Evolutionary conservation across 2,797 vertebrate species (phyloP).

Genomic region (Cyclopterus lumpus): DNA sequence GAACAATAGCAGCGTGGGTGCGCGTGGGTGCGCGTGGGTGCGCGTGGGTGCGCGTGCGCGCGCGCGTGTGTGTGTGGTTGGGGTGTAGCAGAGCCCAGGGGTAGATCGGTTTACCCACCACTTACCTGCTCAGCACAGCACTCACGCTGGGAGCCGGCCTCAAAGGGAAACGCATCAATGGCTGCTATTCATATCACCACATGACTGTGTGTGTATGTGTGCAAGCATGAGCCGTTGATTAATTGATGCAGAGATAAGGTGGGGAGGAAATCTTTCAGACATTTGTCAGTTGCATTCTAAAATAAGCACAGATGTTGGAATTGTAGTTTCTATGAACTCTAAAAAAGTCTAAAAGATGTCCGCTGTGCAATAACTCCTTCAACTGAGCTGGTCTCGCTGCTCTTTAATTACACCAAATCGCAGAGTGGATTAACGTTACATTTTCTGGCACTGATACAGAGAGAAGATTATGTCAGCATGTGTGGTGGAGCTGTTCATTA

Average conservation of each 20-base stretch:
- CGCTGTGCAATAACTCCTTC: conserved; percentile 10
- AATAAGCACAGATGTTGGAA: conserved; percentile 43
- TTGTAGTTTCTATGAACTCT: conserved; percentile 21
- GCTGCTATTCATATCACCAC: conserved; percentile 68
- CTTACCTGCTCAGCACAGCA: conserved; percentile 73
- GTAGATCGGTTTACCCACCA: conserved; percentile 68
- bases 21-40: conserved; percentile 27
- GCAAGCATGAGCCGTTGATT: conserved; percentile 55
- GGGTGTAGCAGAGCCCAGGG: conserved; percentile 40
- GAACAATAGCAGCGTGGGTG: conserved; percentile 50
- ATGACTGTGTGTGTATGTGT: conserved; percentile 46
- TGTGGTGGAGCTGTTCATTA: conserved; percentile 8
- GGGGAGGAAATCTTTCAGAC: conserved; percentile 55
- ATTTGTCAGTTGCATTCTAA: conserved; percentile 36
- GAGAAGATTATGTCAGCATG: conserved; percentile 6
- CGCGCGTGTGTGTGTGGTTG: conserved; percentile 38
- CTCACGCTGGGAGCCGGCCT: conserved; percentile 57
- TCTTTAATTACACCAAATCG: conserved; percentile 55
- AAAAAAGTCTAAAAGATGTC: conserved; percentile 9
- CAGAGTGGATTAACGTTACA: conserved; percentile 21
- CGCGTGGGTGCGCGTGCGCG: conserved; percentile 44
- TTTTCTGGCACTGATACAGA: conserved; percentile 34
- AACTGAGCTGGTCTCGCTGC: conserved; percentile 15
- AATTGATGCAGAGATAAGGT: conserved; percentile 63
- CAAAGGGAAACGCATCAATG: conserved; percentile 72